Base-by-base conservation (phyloP, 2,888 invertebrate species). In the Trissolcus brochymenae region DNA sequence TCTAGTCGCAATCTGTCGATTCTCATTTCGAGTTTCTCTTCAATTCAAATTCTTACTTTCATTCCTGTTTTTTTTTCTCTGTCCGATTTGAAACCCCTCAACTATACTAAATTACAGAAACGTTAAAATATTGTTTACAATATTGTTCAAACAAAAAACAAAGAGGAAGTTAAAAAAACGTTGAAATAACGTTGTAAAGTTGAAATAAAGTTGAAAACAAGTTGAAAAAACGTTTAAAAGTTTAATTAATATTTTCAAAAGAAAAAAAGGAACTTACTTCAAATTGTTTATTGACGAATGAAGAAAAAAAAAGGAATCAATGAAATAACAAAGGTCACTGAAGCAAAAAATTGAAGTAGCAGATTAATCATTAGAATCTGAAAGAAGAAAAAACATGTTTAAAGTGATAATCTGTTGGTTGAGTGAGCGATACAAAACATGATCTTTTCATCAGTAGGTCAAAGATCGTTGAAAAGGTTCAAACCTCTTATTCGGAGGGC, bases 381-480 rank as follows among this genome's bases (percentile, higher is more conserved):
- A 51, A 51, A 51, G 13, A 51, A 17, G 13, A 51, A 13, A 21
- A 51, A 21, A 51, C 3, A 9, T 43, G n/a, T 46, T 46, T 11
- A 11, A 11, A 35, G 9, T 11, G 35, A 35, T 35, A 35, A 35
- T 25, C 11, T 7, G 25, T 54, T n/a, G 14, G 25, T 54, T 54
- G 13, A 54, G 25, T 56, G 14, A 17, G 16, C 14, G 6, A 46
- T 46, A 46, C 16, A 46, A 46, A 46, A 16, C 16, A 43, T 14
- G 19, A 49, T 56, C 17, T 35, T 68, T 67, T 75, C 59, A 19
- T 64, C 62, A 59, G 57, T 62, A 59, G 64, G 68, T 68, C 74
- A 68, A 61, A 73, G 61, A 50, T 49, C 60, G 35, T 19, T 56
- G 61, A 55, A 68, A 73, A 73, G 60, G 46, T 60, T 62, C 56